Base-by-base conservation (phyloP, 2,888 invertebrate genomes). In the Drosophila helvetica region DNA sequence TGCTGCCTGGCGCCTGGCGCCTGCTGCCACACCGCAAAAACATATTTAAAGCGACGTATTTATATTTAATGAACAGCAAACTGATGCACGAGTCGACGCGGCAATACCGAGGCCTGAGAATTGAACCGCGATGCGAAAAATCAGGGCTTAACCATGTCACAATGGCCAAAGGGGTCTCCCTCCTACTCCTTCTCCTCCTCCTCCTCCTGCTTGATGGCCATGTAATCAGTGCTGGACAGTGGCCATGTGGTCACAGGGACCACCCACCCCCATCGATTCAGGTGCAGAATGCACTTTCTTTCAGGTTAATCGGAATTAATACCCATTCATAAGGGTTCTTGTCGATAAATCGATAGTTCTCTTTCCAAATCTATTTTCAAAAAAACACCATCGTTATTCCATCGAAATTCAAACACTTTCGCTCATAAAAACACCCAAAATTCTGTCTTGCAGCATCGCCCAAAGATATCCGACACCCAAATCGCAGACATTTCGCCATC, bases 31-130 rank as follows among this genome's bases (percentile, higher is more conserved):
- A 66, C 51, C 63, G 52, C 67, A 70, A 77, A 86, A 77, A 77
- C 85, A 87, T 87, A 87, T 85, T 82, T 75, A 74, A 85, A 81
- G 54, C 71, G 69, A 59, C 71, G 61, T 57, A 73, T 84, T 87
- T 77, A 73, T 67, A 71, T 73, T 87, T 71, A 84, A 82, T 81
- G 85, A 81, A 75, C 66, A 64, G 51, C 62, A 61, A 72, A 75
- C 54, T 54, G 61, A 67, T 51, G 68, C 15, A 38, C 19, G 54
- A 55, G 43, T 30, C n/a, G n/a, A n/a, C n/a, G n/a, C n/a, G n/a
- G n/a, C n/a, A 22, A 30, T 54, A 48, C 33, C n/a, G 18, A 46
- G 47, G 6, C 7, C 17, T 19, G 43, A 54, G 22, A 9, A 19
- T 8, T 19, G 56, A 48, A 52, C 64, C 51, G 53, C 17, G 47